Percentiles rank a stretch among this genome's conserved stretches.
These are phyloP conservation scores for Struthio camelus DNA, from an alignment of 2,113 vertebrate genomes.

Conservation along the genomic window DNA sequence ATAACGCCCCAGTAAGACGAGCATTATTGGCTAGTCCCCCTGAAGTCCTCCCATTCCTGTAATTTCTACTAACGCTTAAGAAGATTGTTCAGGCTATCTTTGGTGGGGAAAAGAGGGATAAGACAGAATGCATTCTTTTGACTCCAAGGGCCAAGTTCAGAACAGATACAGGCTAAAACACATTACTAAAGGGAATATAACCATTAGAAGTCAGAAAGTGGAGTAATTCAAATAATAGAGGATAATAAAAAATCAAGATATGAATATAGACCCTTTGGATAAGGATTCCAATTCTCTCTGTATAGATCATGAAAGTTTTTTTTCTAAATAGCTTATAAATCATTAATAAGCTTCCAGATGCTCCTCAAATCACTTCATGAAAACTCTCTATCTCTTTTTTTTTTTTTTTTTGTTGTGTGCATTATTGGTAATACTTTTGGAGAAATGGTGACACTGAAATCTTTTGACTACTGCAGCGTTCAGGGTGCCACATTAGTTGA, in stretches of 20 bases:
- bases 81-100: background rate
- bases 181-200: background rate
- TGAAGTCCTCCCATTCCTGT: background rate
- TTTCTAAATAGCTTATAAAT: background rate
- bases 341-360: background rate
- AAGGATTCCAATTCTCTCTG: background rate
- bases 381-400: no score
- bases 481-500: accelerated
- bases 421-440: background rate
- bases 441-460: background rate
- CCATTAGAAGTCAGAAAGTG: background rate
- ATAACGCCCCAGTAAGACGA: background rate
- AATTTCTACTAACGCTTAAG: background rate
- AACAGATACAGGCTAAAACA: background rate
- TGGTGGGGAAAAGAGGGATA: background rate
- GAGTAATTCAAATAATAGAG: background rate
- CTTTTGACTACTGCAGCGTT: background rate
- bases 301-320: background rate
- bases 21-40: background rate
- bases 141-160: background rate
- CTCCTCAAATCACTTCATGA: background rate
- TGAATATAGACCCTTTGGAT: accelerated
- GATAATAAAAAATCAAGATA: background rate
- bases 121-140: background rate
- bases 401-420: background rate